phyloP scores from a whole-genome alignment of 2,113 vertebrate species.

The Arizona elegans region DNA sequence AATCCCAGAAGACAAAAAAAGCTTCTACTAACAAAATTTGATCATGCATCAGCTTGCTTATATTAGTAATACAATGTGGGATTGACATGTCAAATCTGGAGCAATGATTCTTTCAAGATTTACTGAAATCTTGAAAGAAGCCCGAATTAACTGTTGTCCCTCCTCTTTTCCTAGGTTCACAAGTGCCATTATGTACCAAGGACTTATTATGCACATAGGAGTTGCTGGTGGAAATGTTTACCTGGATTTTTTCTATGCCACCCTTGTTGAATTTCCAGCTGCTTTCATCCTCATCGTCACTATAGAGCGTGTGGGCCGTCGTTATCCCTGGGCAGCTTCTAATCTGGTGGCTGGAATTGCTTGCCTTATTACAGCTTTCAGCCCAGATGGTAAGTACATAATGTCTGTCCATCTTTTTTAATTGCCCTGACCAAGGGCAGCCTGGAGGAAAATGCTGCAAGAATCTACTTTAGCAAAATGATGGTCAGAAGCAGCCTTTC shows the following conservation, averaged over 20 bases:
- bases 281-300: slow-evolving; percentile 67
- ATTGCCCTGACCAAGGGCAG: not conserved
- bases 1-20: not conserved
- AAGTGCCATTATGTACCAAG: slow-evolving; percentile 72
- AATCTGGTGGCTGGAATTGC: slow-evolving; percentile 68
- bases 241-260: slow-evolving; percentile 76
- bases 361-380: slow-evolving; percentile 67
- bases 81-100: not conserved
- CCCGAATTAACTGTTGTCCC: not conserved
- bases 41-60: not conserved
- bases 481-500: not conserved
- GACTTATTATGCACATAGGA: slow-evolving; percentile 79
- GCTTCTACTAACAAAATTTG: not conserved
- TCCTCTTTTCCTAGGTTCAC: slow-evolving; percentile 69
- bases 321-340: slow-evolving; percentile 69
- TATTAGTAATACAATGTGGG: not conserved
- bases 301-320: slow-evolving; percentile 68
- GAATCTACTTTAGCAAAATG: not conserved
- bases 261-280: slow-evolving; percentile 72
- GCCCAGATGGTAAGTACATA: slow-evolving; percentile 67
- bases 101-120: not conserved
- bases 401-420: not conserved
- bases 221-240: slow-evolving; percentile 63
- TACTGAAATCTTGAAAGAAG: no score
- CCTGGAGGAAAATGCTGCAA: not conserved